A percentile compares a stretch with the other conserved stretches of the same genome.
These are phyloP conservation scores for Amblyopsis hoosieri DNA, from an alignment of 2,797 vertebrate species.

Conservation along the genomic window DNA sequence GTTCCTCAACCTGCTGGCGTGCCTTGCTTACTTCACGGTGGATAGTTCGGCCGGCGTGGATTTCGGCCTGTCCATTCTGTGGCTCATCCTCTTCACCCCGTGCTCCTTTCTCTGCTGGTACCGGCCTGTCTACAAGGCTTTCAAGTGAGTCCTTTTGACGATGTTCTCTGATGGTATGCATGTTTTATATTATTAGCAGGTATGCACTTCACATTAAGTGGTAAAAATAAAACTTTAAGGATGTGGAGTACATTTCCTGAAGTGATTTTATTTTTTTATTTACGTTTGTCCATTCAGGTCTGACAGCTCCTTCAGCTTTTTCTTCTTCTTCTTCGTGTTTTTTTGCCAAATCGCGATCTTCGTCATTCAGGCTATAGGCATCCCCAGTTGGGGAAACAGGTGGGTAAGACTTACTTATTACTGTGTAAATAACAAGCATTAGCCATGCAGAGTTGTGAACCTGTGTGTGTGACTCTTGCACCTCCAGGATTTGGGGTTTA, in stretches of 20 bases:
- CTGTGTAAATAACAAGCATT: background rate
- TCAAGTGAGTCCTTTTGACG: conserved; percentile 80
- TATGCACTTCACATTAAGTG: too few relatives aligned
- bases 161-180: too few relatives aligned
- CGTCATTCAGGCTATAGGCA: conserved; percentile 90
- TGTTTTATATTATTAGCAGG: too few relatives aligned
- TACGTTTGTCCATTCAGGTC: conserved; percentile 72
- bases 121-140: conserved; percentile 95
- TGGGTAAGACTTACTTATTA: conserved; percentile 58
- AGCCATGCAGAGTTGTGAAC: too few relatives aligned
- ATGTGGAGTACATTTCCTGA: background rate
- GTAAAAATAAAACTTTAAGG: too few relatives aligned
- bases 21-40: conserved; percentile 85
- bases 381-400: conserved; percentile 93
- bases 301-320: conserved; percentile 98
- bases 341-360: conserved; percentile 91
- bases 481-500: too few relatives aligned
- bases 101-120: conserved; percentile 99
- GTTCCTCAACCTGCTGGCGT: conserved; percentile 93
- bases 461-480: too few relatives aligned
- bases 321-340: conserved; percentile 96
- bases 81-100: conserved; percentile 92
- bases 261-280: conserved; percentile 4
- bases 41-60: conserved; percentile 66
- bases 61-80: conserved; percentile 93